Percentiles rank a stretch among this genome's conserved stretches.
Conservation (phyloP, 1,140 invertebrate species). For the Nasonia vitripennis region DNA sequence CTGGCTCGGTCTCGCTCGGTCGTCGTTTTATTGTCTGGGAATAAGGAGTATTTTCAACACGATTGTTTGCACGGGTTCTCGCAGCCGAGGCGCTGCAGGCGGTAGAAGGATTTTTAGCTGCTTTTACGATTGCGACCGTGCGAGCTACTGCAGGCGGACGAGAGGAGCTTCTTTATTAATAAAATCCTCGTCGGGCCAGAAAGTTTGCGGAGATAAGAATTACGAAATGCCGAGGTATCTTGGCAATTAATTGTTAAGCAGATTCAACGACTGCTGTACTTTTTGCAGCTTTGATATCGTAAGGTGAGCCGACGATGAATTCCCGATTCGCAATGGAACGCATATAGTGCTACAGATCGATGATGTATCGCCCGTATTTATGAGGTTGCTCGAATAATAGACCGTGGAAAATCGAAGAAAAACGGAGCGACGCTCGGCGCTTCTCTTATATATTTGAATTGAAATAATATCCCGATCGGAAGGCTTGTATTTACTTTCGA, state of each 20-base stretch:
- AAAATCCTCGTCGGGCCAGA: neutral
- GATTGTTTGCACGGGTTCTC: slow-evolving; percentile 54
- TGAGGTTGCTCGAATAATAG: too few relatives aligned
- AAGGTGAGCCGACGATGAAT: too few relatives aligned
- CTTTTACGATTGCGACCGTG: neutral
- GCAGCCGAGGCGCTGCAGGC: neutral
- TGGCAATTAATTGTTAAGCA: neutral
- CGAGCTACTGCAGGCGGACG: neutral
- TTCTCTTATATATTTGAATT: too few relatives aligned
- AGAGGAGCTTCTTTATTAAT: neutral
- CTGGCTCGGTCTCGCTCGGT: slow-evolving; percentile 39
- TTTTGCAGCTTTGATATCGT: too few relatives aligned
- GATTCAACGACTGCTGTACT: too few relatives aligned
- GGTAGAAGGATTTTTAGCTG: slow-evolving; percentile 18
- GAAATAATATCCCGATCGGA: neutral
- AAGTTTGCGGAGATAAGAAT: neutral
- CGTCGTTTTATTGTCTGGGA: slow-evolving; percentile 58
- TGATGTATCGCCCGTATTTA: too few relatives aligned
- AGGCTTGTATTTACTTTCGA: neutral
- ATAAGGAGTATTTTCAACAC: slow-evolving; percentile 59
- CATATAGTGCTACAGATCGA: too few relatives aligned
- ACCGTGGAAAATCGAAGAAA: too few relatives aligned
- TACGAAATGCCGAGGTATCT: neutral
- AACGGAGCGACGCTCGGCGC: too few relatives aligned
- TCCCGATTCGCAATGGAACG: too few relatives aligned